Evolutionary conservation across 1,140 invertebrate genomes (phyloP), one percentile per base, ranked within the genome.

Genomic region (Heliothis virescens): DNA sequence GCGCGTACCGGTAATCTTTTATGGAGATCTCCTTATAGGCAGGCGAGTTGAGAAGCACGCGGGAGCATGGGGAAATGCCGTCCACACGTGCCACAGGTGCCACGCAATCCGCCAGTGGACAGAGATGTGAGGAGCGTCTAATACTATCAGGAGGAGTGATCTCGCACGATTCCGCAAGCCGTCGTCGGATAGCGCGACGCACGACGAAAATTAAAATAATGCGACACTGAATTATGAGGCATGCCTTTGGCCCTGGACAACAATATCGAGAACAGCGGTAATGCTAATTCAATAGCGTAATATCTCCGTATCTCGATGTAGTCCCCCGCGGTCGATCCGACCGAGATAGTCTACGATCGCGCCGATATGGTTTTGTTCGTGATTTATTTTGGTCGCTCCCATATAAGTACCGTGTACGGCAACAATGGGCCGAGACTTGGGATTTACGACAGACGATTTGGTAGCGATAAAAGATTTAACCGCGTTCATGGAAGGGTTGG

Each of bases 321-420:
- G 84, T 82, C 82, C 67, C 81, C 87, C 83, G 85, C 84, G 87
- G 86, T 86, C 89, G 90, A 92, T 92, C 75, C 84, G 81, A 79
- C 79, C 79, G 85, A 86, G 89, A 94, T 94, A 90, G 88, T 89
- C 87, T 91, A 87, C 86, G 92, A 92, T 91, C 86, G 86, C 80
- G 85, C 91, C 89, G 92, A 94, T 94, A 94, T 92, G 92, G 92
- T 90, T 91, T 83, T 86, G 86, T 85, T 93, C 92, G 92, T 94
- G 92, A 94, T 94, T 93, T 94, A 94, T 94, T 94, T 93, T 87
- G 89, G 90, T 87, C 91, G 88, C 88, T 90, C 86, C 91, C 92
- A 93, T 93, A 93, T 93, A 93, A 93, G 92, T 87, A 86, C 87
- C 84, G 86, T 87, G 83, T 88, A 89, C 87, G 76, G 87, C 89